phyloP scores from a whole-genome alignment of 2,888 invertebrate genomes.

The Philereme vetulata region DNA sequence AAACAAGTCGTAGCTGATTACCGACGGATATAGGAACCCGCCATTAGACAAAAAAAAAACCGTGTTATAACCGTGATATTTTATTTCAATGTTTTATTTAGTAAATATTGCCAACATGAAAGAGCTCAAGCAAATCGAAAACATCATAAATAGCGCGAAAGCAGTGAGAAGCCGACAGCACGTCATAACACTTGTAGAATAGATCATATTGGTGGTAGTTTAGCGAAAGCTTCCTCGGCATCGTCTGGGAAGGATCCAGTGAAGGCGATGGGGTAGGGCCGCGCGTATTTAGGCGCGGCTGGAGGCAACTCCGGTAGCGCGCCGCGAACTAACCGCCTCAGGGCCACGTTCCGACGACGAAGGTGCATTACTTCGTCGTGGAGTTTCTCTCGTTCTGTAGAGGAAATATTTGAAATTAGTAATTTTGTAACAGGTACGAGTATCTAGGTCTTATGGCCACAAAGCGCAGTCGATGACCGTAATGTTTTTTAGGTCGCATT shows the following conservation, averaged over 20 bases:
- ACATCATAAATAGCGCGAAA: neutral
- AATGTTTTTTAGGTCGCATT: no score
- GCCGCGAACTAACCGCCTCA: conserved; percentile 86
- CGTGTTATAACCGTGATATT: no score
- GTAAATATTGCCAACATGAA: neutral
- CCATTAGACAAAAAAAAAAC: no score
- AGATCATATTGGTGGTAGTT: conserved; percentile 64
- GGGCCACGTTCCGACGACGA: conserved; percentile 87
- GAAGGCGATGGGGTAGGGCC: conserved; percentile 46
- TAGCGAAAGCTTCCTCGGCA: conserved; percentile 44
- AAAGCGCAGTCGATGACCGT: no score
- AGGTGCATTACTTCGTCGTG: conserved; percentile 86
- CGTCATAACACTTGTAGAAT: neutral
- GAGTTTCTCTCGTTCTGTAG: conserved; percentile 85
- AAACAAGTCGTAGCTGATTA: no score
- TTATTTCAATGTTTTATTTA: no score
- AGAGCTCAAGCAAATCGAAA: neutral
- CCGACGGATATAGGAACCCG: no score
- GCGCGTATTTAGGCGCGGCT: conserved; percentile 47
- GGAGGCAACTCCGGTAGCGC: conserved; percentile 72
- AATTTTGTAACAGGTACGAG: no score
- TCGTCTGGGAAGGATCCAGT: conserved; percentile 55
- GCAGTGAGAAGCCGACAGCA: neutral
- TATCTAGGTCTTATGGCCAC: no score
- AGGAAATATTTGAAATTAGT: no score